Evolutionary conservation across 2,888 invertebrate species (phyloP), one percentile per base, ranked within the genome.

Genomic region (Drosophila trichaetosa): DNA sequence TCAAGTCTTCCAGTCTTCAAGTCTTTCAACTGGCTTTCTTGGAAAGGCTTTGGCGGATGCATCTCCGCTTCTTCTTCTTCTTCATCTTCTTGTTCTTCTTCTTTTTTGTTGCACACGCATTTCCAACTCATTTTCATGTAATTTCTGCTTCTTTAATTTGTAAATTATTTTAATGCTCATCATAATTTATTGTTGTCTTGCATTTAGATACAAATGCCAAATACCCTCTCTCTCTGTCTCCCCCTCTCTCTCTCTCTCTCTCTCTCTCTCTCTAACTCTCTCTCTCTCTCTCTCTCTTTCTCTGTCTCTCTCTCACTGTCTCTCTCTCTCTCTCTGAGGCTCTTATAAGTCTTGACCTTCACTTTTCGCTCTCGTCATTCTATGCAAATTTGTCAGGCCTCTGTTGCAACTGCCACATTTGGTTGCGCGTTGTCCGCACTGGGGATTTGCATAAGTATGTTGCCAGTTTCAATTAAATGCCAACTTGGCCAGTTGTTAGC

Each of bases 141-240:
- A 80, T 86, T 90, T 86, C 82, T 77, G 78, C 72, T 71, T 69
- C 60, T 89, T 83, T 88, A 91, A 91, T 91, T 91, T 90, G 83
- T 91, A 88, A 88, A 91, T 90, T 87, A 91, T 87, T 91, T 88
- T 81, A 88, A 90, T 85, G 81, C 80, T 80, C 63, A 77, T 90
- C 82, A 84, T 80, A 85, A 89, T 81, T 85, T 85, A 84, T 85
- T 69, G 72, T 65, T 46, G 48, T 24, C 53, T 10, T 10, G 34
- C 10, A 8, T 16, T 46, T 34, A 56, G 71, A 40, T 54, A 42
- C 69, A 16, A 46, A 46, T 8, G 24, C 24, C 46, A 46, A 46
- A 46, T 16, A 21, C 46, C 4, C 16, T 16, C 34, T 34, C 16
- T 53, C 0, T 33, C n/a, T 34, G 1, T 29, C 2, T 16, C n/a